phyloP scores from a whole-genome alignment of 1,140 invertebrate genomes.

The Drosophila miranda region DNA sequence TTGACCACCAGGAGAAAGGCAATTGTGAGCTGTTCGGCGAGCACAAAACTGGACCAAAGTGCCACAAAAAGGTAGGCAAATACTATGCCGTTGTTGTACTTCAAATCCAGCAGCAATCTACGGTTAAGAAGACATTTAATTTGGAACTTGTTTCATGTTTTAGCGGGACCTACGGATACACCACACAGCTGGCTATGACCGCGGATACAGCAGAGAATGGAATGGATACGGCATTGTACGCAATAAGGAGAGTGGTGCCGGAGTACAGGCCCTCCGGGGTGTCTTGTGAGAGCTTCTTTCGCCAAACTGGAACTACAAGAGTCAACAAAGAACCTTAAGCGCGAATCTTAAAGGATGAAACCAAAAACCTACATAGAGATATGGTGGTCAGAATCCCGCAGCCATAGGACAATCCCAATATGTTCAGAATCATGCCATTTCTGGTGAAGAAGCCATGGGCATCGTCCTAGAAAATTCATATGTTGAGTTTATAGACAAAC shows the following conservation, averaged over 20 bases:
- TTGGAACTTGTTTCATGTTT: not conserved
- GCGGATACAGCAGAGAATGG: conserved; percentile 90
- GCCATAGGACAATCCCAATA: conserved; percentile 90
- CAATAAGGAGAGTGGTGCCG: conserved; percentile 91
- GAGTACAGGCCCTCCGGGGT: conserved; percentile 93
- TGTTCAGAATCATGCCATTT: conserved; percentile 92
- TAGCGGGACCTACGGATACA: conserved; percentile 86
- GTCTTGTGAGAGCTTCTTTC: conserved; percentile 95
- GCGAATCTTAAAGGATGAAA: not conserved
- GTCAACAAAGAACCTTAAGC: not conserved
- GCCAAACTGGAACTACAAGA: conserved; percentile 89
- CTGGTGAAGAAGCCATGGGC: conserved; percentile 89
- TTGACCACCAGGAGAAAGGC: conserved; percentile 91
- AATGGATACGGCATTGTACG: conserved; percentile 90
- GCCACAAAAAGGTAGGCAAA: conserved; percentile 85
- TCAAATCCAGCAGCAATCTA: conserved; percentile 68
- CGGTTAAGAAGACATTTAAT: not conserved
- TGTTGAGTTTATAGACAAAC: not conserved
- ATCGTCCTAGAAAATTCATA: conserved; percentile 83
- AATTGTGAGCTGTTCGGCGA: conserved; percentile 92
- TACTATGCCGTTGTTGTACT: conserved; percentile 63
- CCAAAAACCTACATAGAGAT: conserved; percentile 86
- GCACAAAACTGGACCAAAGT: conserved; percentile 90
- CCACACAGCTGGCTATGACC: conserved; percentile 86
- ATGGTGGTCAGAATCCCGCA: conserved; percentile 91